Evolutionary conservation across 2,797 vertebrate genomes (phyloP).

Genomic region (Anguilla anguilla): DNA sequence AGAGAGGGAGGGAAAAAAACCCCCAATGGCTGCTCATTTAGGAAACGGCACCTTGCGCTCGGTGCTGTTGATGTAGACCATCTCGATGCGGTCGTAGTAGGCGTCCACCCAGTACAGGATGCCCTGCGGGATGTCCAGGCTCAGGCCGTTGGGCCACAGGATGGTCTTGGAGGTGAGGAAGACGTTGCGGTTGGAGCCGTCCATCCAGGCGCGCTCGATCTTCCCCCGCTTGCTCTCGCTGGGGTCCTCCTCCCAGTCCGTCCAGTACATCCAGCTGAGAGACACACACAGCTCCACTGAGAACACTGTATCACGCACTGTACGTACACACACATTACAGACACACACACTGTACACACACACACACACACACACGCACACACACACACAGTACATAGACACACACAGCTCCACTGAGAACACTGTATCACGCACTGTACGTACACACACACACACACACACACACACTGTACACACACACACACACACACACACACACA

Average conservation of each 20-base stretch:
- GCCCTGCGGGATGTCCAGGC: conserved; percentile 89
- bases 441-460: too few relatives aligned
- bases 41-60: conserved; percentile 80
- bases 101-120: conserved; percentile 97
- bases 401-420: too few relatives aligned
- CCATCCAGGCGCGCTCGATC: conserved; percentile 97
- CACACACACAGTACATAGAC: too few relatives aligned
- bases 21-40: background rate
- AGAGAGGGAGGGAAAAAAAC: too few relatives aligned
- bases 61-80: conserved; percentile 88
- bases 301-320: background rate
- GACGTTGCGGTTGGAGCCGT: conserved; percentile 87
- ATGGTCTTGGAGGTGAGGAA: conserved; percentile 95
- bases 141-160: conserved; percentile 95
- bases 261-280: conserved; percentile 98
- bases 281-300: background rate
- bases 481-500: too few relatives aligned
- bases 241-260: conserved; percentile 97
- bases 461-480: too few relatives aligned
- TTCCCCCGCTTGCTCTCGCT: conserved; percentile 94
- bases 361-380: too few relatives aligned
- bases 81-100: conserved; percentile 94
- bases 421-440: too few relatives aligned
- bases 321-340: background rate
- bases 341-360: too few relatives aligned